These are phyloP conservation scores for Oryzias sinensis DNA, from an alignment of 2,797 vertebrate species.

Conservation along the genomic window DNA sequence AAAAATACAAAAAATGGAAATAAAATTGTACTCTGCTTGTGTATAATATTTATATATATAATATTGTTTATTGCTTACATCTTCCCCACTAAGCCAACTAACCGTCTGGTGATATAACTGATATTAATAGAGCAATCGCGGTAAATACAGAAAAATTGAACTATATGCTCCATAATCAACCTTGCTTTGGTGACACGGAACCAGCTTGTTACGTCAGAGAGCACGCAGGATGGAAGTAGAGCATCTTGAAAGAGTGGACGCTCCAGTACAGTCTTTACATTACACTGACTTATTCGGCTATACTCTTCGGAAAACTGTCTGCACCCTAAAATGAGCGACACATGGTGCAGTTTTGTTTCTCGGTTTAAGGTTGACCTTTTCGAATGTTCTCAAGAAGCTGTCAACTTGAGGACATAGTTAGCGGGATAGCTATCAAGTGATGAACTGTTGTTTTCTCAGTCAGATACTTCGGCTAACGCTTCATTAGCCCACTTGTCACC, in stretches of 20 bases:
- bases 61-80: neutral
- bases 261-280: slow-evolving; percentile 21
- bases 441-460: slow-evolving; percentile 50
- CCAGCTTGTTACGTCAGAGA: slow-evolving; percentile 49
- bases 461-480: slow-evolving; percentile 48
- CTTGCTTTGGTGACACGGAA: slow-evolving; percentile 29
- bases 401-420: slow-evolving; percentile 47
- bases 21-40: no score
- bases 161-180: slow-evolving; percentile 21
- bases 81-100: neutral
- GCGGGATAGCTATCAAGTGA: slow-evolving; percentile 41
- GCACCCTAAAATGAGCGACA: slow-evolving; percentile 11
- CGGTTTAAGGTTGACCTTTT: slow-evolving; percentile 1
- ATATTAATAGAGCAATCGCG: neutral
- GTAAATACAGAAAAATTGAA: neutral
- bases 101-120: neutral
- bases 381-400: slow-evolving; percentile 35
- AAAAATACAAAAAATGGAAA: no score
- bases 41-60: neutral
- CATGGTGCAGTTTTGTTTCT: slow-evolving; percentile 4
- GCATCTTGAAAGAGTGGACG: slow-evolving; percentile 26
- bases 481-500: slow-evolving; percentile 43
- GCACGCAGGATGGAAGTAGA: slow-evolving; percentile 59
- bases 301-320: slow-evolving; percentile 4
- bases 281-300: slow-evolving; percentile 10